Base-by-base conservation (phyloP, 2,113 vertebrate genomes). In the Entomyzon cyanotis region DNA sequence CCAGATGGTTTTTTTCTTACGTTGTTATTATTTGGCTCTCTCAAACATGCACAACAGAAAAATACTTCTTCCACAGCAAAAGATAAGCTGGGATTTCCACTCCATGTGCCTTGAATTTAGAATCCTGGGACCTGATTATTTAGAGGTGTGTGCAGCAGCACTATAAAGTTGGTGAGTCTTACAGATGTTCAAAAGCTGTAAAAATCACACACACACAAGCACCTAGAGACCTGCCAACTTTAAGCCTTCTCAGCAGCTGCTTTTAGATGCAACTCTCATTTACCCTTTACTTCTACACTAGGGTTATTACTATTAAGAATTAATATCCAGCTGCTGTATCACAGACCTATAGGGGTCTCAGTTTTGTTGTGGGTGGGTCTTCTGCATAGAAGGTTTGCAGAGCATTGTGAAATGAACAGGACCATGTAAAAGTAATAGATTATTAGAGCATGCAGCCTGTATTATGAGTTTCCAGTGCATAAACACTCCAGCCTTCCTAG, bases 401-500 rank as follows among this genome's bases (percentile, higher is more conserved):
- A 79, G 53, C 41, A 64, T 49, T 60, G 35, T 33, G 56, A 75
- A 22, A 41, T 77, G 82, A 94, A 87, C 0, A 0, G 68, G 30
- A 65, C 46, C 20, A 22, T 25, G 71, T 64, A 79, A 82, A 89
- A 69, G 42, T 65, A 87, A 85, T 46, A 79, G 81, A 93, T 91
- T 91, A 91, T 95, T 96, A 95, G 82, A 76, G 55, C 53, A 50
- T 30, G 35, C 76, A 90, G 73, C 49, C 64, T 71, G 50, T 84
- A 42, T 71, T 83, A 21, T 44, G 69, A 3, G 24, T 89, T 93
- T 82, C 87, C 83, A 81, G 56, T 69, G 64, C 56, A 89, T 60
- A 84, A 79, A 86, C 87, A 91, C 68, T 87, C 67, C 37, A 94
- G 89, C 79, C 80, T 95, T 86, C 83, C 89, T 92, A 96, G 92